Conservation (phyloP, 2,113 vertebrate genomes). For the Chionodraco myersi region DNA sequence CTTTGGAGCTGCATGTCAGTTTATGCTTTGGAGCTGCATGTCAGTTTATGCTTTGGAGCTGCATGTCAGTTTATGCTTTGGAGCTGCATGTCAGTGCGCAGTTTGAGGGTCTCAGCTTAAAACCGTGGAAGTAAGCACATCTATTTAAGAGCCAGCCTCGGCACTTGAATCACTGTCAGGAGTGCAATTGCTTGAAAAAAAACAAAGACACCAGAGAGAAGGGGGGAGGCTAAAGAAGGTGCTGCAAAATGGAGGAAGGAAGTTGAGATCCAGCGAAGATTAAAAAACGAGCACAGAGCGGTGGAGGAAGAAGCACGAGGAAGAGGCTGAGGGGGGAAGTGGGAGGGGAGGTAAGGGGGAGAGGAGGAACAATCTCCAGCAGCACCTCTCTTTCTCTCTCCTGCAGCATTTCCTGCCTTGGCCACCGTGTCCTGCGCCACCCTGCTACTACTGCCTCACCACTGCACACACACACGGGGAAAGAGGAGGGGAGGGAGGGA, state of each 20-base stretch:
- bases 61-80: background rate
- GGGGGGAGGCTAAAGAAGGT: constrained; percentile 1
- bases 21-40: background rate
- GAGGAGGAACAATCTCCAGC: constrained; percentile 37
- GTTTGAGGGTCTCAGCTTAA: constrained; percentile 22
- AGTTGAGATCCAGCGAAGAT: constrained; percentile 12
- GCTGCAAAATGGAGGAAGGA: constrained; percentile 59
- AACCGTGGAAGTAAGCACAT: constrained; percentile 4
- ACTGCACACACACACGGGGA: constrained; percentile 29
- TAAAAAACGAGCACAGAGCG: background rate
- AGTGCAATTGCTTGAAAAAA: constrained; percentile 8
- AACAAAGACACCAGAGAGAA: background rate
- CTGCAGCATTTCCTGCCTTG: constrained; percentile 74
- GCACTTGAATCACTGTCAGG: constrained; percentile 38
- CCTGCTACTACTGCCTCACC: constrained; percentile 58
- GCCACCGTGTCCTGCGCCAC: constrained; percentile 78
- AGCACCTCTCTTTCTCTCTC: constrained; percentile 40
- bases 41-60: background rate
- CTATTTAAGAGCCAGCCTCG: constrained; percentile 23
- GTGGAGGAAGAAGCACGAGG: background rate
- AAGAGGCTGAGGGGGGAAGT: constrained; percentile 16
- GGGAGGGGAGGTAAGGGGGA: background rate
- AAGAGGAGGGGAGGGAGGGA: background rate
- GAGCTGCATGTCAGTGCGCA: constrained; percentile 11
- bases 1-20: background rate